A percentile compares a stretch with the other conserved stretches of the same genome.
phyloP scores from a whole-genome alignment of 2,113 vertebrate species.

The Zosterops japonicus region DNA sequence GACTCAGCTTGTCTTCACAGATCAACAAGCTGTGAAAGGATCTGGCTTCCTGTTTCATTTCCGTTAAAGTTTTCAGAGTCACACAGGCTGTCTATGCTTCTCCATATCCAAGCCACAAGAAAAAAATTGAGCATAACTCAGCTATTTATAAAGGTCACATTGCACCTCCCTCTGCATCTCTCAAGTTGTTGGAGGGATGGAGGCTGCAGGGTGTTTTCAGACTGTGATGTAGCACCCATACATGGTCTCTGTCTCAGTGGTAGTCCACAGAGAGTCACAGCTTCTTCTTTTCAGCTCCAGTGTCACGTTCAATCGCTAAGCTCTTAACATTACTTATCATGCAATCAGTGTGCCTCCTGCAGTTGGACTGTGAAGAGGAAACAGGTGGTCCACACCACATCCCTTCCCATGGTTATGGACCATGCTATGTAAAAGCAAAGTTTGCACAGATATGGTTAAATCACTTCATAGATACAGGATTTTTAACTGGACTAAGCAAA shows the following conservation, averaged over 20 bases:
- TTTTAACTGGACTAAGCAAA: neutral
- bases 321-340: neutral
- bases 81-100: neutral
- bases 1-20: neutral
- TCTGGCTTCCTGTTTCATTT: conserved; percentile 67
- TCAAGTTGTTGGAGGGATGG: neutral
- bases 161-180: neutral
- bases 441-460: neutral
- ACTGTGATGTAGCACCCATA: neutral
- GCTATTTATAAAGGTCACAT: conserved; percentile 6
- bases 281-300: neutral
- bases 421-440: neutral
- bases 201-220: neutral
- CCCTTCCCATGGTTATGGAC: neutral
- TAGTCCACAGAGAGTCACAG: neutral
- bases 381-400: neutral
- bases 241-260: fast-evolving
- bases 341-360: neutral
- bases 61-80: neutral
- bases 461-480: neutral
- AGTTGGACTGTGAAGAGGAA: neutral
- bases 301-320: neutral
- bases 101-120: conserved; percentile 29
- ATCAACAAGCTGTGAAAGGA: conserved; percentile 10
- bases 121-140: neutral